Base-by-base conservation (phyloP, 2,888 invertebrate genomes). In the Meliscaeva auricollis region DNA sequence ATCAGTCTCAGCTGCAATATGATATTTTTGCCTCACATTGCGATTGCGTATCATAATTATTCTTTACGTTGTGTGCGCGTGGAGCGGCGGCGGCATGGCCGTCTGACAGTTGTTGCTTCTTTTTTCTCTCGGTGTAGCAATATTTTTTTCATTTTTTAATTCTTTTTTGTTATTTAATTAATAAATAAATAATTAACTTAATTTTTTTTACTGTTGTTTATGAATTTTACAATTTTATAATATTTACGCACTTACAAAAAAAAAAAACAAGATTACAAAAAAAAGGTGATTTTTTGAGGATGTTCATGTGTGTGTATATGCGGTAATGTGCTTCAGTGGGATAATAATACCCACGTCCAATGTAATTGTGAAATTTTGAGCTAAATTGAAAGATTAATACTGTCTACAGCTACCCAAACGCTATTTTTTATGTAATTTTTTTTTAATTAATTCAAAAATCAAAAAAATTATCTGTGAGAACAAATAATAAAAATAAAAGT, bases 11-110 rank as follows among this genome's bases (percentile, higher is more conserved):
- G n/a, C 15, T 38, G 70, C 84, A 80, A 80, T 76, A 72, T 84
- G 80, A 80, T 84, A 80, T 73, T 54, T 35, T 15, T 15, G 17
- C n/a, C 20, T 46, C 35, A 9, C 30, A 74, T 17, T 56, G 56
- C 58, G 84, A 48, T 70, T 80, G 75, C 75, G 84, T 84, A 66
- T 66, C 35, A 80, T 54, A 70, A 75, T 75, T 80, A 64, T 64
- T 64, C 13, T 50, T 75, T 72, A 84, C 64, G 70, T 72, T 70
- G 69, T 70, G 69, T 68, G 56, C 80, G 84, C 75, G 84, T 70
- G 52, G 32, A 58, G 46, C 64, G 17, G 64, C 69, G 66, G 66
- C 70, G 75, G 72, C 74, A 75, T 58, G 79, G 70, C 58, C 77
- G 74, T 64, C 3, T 68, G 35, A 69, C 20, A 72, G 46, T 48